Base-by-base conservation (phyloP, 1,140 invertebrate species). In the Bombus pascuorum region DNA sequence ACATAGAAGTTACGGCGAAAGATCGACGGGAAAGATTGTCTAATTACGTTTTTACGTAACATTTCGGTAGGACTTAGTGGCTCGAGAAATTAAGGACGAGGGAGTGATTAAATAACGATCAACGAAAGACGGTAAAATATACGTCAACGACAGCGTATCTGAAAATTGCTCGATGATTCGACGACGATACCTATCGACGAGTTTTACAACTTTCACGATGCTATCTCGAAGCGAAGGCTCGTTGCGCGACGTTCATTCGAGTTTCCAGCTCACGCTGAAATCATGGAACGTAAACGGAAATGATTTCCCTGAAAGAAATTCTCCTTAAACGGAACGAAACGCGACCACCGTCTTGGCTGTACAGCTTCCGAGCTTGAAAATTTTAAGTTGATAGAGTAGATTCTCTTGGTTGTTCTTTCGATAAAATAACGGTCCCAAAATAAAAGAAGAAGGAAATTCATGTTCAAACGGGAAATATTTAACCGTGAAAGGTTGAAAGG, bases 21-120 rank as follows among this genome's bases (percentile, higher is more conserved):
- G 53, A 81, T 74, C 53, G 37, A 34, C 22, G 9, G 37, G 53
- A 62, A 47, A 82, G 53, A 76, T 76, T 59, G 53, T 65, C 39
- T 73, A 74, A 75, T 75, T 83, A 83, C 72, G 57, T 34, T 47
- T 83, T 83, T 83, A 83, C 72, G 72, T 83, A 83, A 83, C 81
- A 32, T 47, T 66, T 34, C 18, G 22, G 37, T 34, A n/a, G 53
- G 22, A 28, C 71, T 44, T 25, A 34, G 42, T 39, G 10, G 44
- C 37, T 22, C 57, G 53, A 28, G 39, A 47, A 22, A 57, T 72
- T 80, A 37, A 70, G 42, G 32, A 68, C 25, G 42, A 47, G 0
- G 18, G 8, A 13, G 42, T n/a, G n/a, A 85, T 85, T 85, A 85
- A 85, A 80, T 85, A 80, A 70, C 76, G 57, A 85, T 85, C 79